These are phyloP conservation scores for Laothoe populi DNA, from an alignment of 2,888 invertebrate species.

Conservation along the genomic window DNA sequence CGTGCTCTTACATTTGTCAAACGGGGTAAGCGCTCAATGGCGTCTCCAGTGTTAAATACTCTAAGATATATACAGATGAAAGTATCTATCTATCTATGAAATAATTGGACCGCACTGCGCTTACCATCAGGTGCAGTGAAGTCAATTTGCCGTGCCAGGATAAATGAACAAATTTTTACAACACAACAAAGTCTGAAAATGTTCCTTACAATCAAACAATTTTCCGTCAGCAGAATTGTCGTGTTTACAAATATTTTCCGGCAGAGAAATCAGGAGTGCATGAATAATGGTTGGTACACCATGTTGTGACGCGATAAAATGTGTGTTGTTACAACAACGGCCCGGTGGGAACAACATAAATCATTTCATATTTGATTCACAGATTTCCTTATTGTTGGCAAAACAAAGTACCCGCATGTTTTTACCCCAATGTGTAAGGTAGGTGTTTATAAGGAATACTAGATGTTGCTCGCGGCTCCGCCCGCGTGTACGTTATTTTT, in stretches of 20 bases:
- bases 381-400: constrained; percentile 18
- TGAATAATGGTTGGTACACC: not conserved
- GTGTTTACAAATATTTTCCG: constrained; percentile 16
- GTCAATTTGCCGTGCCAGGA: too few relatives aligned
- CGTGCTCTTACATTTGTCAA: too few relatives aligned
- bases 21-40: too few relatives aligned
- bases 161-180: not conserved
- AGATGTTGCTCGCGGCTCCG: too few relatives aligned
- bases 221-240: not conserved
- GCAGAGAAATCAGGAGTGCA: constrained; percentile 1
- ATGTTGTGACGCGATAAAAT: constrained; percentile 14
- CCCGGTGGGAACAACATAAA: constrained; percentile 8
- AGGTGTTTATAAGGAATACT: too few relatives aligned
- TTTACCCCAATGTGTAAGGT: not conserved
- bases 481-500: too few relatives aligned
- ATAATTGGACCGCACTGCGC: too few relatives aligned
- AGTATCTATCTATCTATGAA: too few relatives aligned
- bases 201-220: not conserved
- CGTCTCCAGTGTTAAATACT: too few relatives aligned
- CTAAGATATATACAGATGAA: too few relatives aligned
- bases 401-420: constrained; percentile 9
- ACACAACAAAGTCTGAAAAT: not conserved
- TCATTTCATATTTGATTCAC: constrained; percentile 19
- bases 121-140: too few relatives aligned
- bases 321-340: not conserved